A percentile compares a stretch with the other conserved stretches of the same genome.
These are phyloP conservation scores for Drosophila arawakana DNA, from an alignment of 1,140 invertebrate genomes.

Conservation along the genomic window DNA sequence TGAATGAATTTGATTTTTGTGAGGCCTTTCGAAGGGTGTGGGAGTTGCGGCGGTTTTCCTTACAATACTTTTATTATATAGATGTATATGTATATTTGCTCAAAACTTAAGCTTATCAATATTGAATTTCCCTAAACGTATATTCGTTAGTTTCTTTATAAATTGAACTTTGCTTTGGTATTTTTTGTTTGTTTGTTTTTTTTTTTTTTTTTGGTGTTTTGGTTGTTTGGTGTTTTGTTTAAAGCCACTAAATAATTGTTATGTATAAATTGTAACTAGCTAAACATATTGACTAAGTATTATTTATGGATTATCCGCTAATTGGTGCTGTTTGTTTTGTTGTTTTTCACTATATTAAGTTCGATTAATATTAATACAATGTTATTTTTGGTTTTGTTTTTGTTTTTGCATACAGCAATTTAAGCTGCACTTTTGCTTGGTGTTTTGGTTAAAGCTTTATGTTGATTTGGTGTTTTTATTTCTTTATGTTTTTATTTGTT, in stretches of 20 bases:
- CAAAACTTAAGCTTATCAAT: constrained; percentile 65
- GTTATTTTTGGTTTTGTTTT: constrained; percentile 8
- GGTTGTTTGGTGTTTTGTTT: constrained; percentile 74
- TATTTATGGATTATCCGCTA: constrained; percentile 67
- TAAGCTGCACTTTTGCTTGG: constrained; percentile 51
- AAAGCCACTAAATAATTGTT: constrained; percentile 74
- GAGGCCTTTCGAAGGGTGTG: constrained; percentile 29
- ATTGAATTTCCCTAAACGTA: constrained; percentile 72
- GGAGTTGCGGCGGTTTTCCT: constrained; percentile 32
- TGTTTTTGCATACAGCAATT: constrained; percentile 19
- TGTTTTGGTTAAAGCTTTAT: constrained; percentile 62
- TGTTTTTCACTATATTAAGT: constrained; percentile 53
- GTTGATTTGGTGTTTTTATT: constrained; percentile 32
- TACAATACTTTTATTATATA: constrained; percentile 56
- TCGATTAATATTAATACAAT: constrained; percentile 29
- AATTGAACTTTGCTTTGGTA: constrained; percentile 69
- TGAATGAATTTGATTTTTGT: constrained; percentile 71
- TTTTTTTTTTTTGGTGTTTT: constrained; percentile 49
- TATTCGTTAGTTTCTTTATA: constrained; percentile 71
- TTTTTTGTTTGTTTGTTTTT: constrained; percentile 48
- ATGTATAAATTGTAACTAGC: constrained; percentile 71
- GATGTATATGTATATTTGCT: constrained; percentile 45
- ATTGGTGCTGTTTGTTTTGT: constrained; percentile 68
- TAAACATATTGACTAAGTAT: constrained; percentile 73
- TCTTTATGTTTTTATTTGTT: constrained; percentile 17